A percentile compares a stretch with the other conserved stretches of the same genome.
Conservation (phyloP, 1,140 invertebrate genomes). For the Dysdera silvatica region DNA sequence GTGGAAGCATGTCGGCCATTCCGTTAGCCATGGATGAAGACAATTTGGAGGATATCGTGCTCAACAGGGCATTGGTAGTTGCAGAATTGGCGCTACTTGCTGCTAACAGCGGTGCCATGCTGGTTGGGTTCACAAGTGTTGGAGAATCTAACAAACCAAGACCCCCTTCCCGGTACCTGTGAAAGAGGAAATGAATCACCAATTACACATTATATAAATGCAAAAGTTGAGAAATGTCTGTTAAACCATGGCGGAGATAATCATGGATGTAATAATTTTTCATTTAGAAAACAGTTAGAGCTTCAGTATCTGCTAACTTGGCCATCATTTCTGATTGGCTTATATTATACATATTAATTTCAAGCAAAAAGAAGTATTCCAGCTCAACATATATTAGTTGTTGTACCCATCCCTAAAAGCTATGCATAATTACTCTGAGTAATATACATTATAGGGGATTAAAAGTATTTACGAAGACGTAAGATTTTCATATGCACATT, state of each 20-base stretch:
- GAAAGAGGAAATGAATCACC: neutral
- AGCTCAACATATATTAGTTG: too few species aligned
- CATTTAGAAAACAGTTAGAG: neutral
- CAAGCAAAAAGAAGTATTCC: neutral
- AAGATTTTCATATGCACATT: neutral
- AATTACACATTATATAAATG: neutral
- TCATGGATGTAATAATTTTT: neutral
- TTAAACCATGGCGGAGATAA: neutral
- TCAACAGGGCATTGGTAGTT: slow-evolving; percentile 8
- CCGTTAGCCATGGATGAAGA: slow-evolving; percentile 18
- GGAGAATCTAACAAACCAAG: slow-evolving; percentile 25
- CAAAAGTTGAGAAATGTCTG: neutral
- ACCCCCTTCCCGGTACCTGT: slow-evolving; percentile 24
- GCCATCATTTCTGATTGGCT: neutral
- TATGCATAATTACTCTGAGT: too few species aligned
- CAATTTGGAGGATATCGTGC: slow-evolving; percentile 8
- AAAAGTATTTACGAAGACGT: neutral
- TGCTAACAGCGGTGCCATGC: slow-evolving; percentile 23
- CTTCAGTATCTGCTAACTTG: neutral
- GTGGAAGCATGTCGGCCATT: neutral
- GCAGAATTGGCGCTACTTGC: neutral
- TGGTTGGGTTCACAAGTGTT: slow-evolving; percentile 26
- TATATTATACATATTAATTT: neutral
- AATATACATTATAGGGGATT: neutral
- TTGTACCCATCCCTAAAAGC: too few species aligned